Percentiles rank a stretch among this genome's conserved stretches.
Conservation (phyloP, 2,113 vertebrate genomes). For the Mastomys coucha region DNA sequence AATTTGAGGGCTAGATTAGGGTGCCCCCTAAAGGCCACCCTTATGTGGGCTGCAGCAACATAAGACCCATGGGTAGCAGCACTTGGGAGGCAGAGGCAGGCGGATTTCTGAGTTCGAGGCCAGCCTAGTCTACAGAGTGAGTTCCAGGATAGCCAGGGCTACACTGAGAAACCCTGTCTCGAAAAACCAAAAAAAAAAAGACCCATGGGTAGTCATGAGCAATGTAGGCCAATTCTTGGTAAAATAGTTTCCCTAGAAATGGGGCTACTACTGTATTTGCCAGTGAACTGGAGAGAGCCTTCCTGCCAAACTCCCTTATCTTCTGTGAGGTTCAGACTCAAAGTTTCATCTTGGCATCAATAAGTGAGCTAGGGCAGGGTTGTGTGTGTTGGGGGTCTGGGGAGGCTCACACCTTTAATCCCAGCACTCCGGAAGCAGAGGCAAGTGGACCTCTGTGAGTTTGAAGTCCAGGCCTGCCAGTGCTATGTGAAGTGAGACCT, state of each 20-base stretch:
- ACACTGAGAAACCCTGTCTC: too few species aligned
- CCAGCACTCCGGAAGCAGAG: background rate
- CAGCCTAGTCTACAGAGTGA: too few species aligned
- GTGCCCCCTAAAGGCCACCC: background rate
- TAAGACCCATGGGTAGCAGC: background rate
- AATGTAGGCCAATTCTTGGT: background rate
- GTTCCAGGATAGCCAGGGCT: too few species aligned
- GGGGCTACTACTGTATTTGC: background rate
- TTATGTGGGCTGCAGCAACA: background rate
- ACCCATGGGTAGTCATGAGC: conserved; percentile 22
- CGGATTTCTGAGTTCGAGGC: too few species aligned
- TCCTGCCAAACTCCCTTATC: background rate
- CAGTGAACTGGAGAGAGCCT: background rate
- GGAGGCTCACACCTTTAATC: background rate
- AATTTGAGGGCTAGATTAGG: background rate
- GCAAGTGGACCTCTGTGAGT: background rate
- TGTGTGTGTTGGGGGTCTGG: background rate
- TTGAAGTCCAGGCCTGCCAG: background rate
- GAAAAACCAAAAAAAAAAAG: too few species aligned
- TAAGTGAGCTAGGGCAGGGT: background rate
- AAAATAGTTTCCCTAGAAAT: background rate
- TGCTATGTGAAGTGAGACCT: background rate
- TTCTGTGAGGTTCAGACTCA: background rate
- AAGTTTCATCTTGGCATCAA: background rate
- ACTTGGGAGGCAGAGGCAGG: too few species aligned